Evolutionary conservation across 1,140 invertebrate species (phyloP), one percentile per base, ranked within the genome.

Genomic region (Drosophila busckii): DNA sequence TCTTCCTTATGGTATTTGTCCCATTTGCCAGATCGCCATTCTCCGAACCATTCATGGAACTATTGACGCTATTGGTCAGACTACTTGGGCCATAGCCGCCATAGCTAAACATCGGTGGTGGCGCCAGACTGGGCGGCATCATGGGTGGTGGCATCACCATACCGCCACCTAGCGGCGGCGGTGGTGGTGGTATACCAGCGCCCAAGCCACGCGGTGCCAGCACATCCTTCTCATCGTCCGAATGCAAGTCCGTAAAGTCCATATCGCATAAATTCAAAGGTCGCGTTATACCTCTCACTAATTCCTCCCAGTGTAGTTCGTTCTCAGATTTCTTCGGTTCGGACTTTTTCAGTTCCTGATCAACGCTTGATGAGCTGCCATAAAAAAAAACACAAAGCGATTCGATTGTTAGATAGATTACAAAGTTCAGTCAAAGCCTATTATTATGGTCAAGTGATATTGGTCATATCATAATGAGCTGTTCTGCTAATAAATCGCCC

Each of bases 291-390:
- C 92, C 93, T 19, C 93, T 92, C 13, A 95, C 92, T 45, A 97
- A 88, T 67, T 96, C 94, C 73, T 99, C 97, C 98, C 98, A 99
- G 70, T 97, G 95, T 0, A 98, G 88, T 80, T 98, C 96, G 80
- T 95, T 97, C 88, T 98, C 96, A 0, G 95, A 95, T 87, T 96
- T 95, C 88, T 96, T 95, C 1, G 91, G 83, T 38, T 87, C 86
- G 7, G 75, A 17, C 55, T 87, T 87, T 45, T 87, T 87, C 19
- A 87, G 88, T 75, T 96, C 94, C 19, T 88, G 85, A 58, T 84
- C 83, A 6, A 90, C 85, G 37, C 91, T 87, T 83, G 86, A 85
- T 29, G 86, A 87, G 48, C 86, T 87, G 37, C 5, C 1, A 22
- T 25, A 4, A 3, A 4, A 13, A 22, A 32, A 23, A 5, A 8